phyloP scores from a whole-genome alignment of 1,140 invertebrate species.

The Dendrolimus kikuchii region DNA sequence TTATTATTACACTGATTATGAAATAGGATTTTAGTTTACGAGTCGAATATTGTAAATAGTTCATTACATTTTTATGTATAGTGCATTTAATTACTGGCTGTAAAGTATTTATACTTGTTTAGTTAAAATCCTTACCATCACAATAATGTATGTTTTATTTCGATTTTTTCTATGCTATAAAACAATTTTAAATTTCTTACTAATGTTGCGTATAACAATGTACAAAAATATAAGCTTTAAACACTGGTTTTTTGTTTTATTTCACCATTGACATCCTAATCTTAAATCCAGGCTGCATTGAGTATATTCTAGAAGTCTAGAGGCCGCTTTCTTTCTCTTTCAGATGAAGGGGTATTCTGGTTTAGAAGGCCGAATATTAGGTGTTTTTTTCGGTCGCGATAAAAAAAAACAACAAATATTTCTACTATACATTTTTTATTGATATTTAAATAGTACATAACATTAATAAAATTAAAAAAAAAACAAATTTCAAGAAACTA shows the following conservation, averaged over 20 bases:
- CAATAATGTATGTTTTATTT: conserved; percentile 28
- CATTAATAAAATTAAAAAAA: too few species aligned
- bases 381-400: too few species aligned
- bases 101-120: conserved; percentile 49
- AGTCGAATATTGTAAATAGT: conserved; percentile 45
- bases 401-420: too few species aligned
- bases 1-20: conserved; percentile 42
- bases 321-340: too few species aligned
- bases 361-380: too few species aligned
- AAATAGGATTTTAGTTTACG: conserved; percentile 20
- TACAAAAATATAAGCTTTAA: conserved; percentile 69
- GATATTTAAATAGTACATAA: too few species aligned
- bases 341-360: too few species aligned
- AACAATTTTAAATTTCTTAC: conserved; percentile 22
- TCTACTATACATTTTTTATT: too few species aligned
- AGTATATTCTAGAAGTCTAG: too few species aligned
- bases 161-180: conserved; percentile 7
- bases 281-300: too few species aligned
- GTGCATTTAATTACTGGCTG: conserved; percentile 62
- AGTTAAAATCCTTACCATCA: conserved; percentile 36
- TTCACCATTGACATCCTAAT: not conserved
- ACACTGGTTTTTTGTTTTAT: conserved; percentile 36
- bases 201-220: conserved; percentile 61
- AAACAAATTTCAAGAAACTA: too few species aligned
- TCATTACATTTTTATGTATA: conserved; percentile 48